Conservation (phyloP, 2,888 invertebrate genomes). For the Odontothrips loti region DNA sequence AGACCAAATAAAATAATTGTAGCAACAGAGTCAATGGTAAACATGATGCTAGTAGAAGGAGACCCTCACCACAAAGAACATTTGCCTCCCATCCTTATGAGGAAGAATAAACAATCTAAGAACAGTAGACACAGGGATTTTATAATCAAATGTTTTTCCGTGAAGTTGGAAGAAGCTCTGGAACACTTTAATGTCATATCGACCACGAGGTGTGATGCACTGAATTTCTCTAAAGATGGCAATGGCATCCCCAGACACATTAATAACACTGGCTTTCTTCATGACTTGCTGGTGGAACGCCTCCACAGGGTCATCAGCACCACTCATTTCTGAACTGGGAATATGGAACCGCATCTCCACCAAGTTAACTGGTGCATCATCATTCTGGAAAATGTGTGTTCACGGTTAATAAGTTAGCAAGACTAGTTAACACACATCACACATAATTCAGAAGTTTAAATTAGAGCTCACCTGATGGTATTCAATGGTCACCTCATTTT, state of each 20-base stretch:
- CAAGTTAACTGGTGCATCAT: constrained; percentile 93
- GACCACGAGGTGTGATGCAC: constrained; percentile 96
- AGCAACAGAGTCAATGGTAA: constrained; percentile 20
- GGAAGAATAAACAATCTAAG: constrained; percentile 89
- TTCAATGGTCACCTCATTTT: constrained; percentile 97
- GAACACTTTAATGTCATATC: constrained; percentile 93
- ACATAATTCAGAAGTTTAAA: background rate
- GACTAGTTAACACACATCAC: too few relatives aligned
- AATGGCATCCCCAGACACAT: constrained; percentile 95
- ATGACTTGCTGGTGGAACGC: constrained; percentile 96
- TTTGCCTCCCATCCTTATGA: constrained; percentile 95
- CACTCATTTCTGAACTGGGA: constrained; percentile 80
- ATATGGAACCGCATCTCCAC: constrained; percentile 98
- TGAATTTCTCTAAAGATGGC: constrained; percentile 95
- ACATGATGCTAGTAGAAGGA: background rate
- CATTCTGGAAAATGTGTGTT: constrained; percentile 64
- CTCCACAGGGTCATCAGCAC: constrained; percentile 88
- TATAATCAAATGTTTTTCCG: constrained; percentile 99
- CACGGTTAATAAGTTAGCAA: background rate
- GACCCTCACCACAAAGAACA: constrained; percentile 85
- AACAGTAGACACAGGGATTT: constrained; percentile 97
- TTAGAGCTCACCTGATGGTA: constrained; percentile 75
- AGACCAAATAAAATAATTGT: constrained; percentile 33
- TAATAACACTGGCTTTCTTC: constrained; percentile 96
- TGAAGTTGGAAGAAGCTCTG: constrained; percentile 87